Evolutionary conservation across 2,888 invertebrate species (phyloP).

Genomic region (Platycnemis pennipes): DNA sequence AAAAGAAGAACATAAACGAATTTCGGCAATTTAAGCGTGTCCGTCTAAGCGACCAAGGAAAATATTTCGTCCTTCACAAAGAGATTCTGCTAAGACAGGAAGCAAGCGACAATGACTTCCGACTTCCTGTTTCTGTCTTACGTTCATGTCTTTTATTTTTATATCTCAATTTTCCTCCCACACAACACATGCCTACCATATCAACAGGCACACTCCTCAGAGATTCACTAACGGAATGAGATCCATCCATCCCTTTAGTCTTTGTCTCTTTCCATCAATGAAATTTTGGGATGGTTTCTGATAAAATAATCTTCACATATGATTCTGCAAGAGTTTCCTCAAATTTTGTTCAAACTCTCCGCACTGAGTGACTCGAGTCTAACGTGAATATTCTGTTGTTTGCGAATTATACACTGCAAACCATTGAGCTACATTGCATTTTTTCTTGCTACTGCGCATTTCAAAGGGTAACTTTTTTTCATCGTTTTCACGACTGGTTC

Average conservation of each 20-base stretch:
- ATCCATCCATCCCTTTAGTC: not conserved
- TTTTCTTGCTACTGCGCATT: too few relatives aligned
- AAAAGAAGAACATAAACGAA: not conserved
- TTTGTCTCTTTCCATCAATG: not conserved
- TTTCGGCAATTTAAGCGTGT: not conserved
- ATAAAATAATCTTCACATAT: too few relatives aligned
- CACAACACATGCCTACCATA: not conserved
- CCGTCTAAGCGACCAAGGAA: not conserved
- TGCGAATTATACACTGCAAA: too few relatives aligned
- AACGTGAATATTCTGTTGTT: too few relatives aligned
- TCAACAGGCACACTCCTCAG: not conserved
- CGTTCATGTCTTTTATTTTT: not conserved
- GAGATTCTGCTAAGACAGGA: conserved; percentile 24
- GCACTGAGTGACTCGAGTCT: too few relatives aligned
- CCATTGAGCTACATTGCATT: too few relatives aligned
- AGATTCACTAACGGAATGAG: not conserved
- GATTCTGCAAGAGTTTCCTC: too few relatives aligned
- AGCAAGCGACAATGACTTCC: conserved; percentile 5
- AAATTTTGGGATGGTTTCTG: too few relatives aligned
- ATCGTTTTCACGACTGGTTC: too few relatives aligned
- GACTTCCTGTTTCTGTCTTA: conserved; percentile 4
- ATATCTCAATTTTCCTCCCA: not conserved
- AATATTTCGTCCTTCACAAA: not conserved
- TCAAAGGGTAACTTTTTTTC: too few relatives aligned
- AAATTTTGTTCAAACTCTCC: too few relatives aligned